phyloP scores from a whole-genome alignment of 2,113 vertebrate genomes.

The Octodon degus region DNA sequence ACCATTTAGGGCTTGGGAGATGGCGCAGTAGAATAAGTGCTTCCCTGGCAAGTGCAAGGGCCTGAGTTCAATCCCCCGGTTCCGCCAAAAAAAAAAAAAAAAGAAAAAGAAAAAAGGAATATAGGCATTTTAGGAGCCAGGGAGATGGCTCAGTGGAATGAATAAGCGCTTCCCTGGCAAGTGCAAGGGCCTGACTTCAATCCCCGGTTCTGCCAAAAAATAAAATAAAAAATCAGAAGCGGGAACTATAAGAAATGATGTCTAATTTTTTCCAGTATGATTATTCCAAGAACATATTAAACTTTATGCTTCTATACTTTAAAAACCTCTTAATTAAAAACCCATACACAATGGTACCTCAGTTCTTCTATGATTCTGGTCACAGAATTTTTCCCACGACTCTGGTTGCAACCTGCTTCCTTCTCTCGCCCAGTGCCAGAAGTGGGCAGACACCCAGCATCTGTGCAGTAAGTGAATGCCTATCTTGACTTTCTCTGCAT shows the following conservation, averaged over 20 bases:
- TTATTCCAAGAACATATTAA: conserved; percentile 41
- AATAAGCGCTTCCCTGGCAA: no score
- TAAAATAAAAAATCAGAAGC: not conserved
- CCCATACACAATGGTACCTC: not conserved
- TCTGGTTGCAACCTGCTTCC: not conserved
- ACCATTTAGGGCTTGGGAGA: not conserved
- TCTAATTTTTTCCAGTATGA: not conserved
- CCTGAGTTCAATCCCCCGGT: no score
- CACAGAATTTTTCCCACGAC: not conserved
- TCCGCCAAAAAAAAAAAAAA: no score
- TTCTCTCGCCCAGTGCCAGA: not conserved
- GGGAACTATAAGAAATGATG: not conserved
- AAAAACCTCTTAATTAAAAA: conserved; percentile 15
- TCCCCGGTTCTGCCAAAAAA: no score
- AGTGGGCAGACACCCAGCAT: not conserved
- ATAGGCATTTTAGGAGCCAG: no score
- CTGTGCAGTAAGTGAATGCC: not conserved
- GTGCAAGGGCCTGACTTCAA: no score
- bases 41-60: no score
- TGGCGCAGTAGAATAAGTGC: no score
- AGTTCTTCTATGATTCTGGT: not conserved
- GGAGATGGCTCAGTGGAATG: no score
- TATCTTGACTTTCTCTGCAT: not conserved
- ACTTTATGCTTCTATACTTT: conserved; percentile 12
- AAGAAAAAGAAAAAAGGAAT: no score